phyloP scores from a whole-genome alignment of 2,888 invertebrate genomes.

The Heliconius cydno region DNA sequence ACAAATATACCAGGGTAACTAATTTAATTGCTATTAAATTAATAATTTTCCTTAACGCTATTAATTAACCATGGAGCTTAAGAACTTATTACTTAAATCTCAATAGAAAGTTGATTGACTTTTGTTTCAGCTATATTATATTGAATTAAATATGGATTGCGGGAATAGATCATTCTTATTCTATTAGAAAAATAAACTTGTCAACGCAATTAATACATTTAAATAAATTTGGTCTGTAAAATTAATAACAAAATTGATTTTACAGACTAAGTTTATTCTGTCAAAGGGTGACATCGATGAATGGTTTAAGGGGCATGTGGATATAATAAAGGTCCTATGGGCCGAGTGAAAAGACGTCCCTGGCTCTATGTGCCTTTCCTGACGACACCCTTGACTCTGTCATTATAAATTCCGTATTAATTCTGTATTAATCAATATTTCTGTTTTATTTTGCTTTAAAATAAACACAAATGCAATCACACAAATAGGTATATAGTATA shows the following conservation, averaged over 20 bases:
- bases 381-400: not conserved
- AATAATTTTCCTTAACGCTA: not conserved
- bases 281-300: not conserved
- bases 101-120: not conserved
- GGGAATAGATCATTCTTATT: not conserved
- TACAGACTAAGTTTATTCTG: not conserved
- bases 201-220: not conserved
- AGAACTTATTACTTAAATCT: not conserved
- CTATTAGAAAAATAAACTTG: not conserved
- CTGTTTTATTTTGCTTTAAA: not conserved
- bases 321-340: not conserved
- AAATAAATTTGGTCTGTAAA: too few relatives aligned
- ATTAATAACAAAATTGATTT: not conserved
- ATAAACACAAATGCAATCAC: not conserved
- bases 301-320: not conserved
- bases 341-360: not conserved
- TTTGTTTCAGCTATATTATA: not conserved
- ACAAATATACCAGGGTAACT: constrained; percentile 15
- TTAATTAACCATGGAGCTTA: constrained; percentile 2
- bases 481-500: not conserved
- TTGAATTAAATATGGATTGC: not conserved
- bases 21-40: constrained; percentile 17
- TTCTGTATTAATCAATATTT: not conserved
- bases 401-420: not conserved
- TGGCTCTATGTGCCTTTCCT: not conserved